Percentiles rank a stretch among this genome's conserved stretches.
These are phyloP conservation scores for Antechinus stuartii DNA, from an alignment of 2,113 vertebrate species.

Conservation along the genomic window DNA sequence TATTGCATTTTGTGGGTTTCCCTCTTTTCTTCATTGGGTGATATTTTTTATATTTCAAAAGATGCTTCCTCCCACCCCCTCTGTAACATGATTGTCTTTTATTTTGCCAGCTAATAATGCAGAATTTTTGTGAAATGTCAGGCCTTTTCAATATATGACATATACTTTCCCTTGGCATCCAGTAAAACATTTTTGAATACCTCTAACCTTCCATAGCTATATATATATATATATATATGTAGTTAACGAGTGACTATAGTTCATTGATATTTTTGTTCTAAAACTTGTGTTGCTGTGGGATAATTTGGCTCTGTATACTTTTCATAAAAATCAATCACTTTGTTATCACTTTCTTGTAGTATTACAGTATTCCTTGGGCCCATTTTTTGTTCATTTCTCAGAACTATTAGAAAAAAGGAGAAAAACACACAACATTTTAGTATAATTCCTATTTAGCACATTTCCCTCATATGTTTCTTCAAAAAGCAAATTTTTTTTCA, in stretches of 20 bases:
- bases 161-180: background rate
- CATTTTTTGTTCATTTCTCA: constrained; percentile 38
- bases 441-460: background rate
- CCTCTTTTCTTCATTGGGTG: constrained; percentile 5
- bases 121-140: background rate
- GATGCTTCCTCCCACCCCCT: background rate
- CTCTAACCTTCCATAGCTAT: background rate
- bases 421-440: background rate
- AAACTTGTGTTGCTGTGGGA: constrained; percentile 2
- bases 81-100: background rate
- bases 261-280: constrained; percentile 13
- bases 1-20: background rate
- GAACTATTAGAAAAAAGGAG: background rate
- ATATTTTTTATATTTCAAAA: background rate
- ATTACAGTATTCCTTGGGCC: background rate
- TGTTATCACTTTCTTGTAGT: background rate
- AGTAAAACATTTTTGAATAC: background rate
- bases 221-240: background rate
- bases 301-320: background rate
- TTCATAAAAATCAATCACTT: background rate
- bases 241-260: background rate
- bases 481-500: background rate
- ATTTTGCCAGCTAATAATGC: background rate
- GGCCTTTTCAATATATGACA: background rate
- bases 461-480: background rate